Conservation (phyloP, 2,888 invertebrate genomes). For the Epicampocera succincta region DNA sequence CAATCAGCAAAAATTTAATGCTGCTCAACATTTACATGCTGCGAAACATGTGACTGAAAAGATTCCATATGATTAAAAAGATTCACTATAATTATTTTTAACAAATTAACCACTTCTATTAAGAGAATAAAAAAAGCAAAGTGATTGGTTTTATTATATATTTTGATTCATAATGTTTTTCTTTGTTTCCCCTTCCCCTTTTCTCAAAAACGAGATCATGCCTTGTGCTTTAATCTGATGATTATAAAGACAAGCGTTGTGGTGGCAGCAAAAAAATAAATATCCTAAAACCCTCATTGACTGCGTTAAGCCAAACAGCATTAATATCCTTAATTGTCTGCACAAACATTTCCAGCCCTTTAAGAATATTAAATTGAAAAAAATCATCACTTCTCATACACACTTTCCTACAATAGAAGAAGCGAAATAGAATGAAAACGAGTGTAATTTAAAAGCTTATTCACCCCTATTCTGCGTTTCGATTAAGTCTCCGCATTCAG, state of each 20-base stretch:
- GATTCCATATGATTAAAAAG: too few species aligned
- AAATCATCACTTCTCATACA: background rate
- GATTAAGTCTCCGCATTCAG: too few species aligned
- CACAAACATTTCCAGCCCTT: slow-evolving; percentile 39
- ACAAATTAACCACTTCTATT: too few species aligned
- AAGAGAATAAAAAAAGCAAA: slow-evolving; percentile 9
- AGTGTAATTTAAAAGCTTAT: slow-evolving; percentile 62
- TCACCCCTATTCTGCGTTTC: too few species aligned
- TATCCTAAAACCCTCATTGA: slow-evolving; percentile 15
- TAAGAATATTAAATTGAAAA: slow-evolving; percentile 58
- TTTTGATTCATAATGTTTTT: background rate
- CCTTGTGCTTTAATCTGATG: slow-evolving; percentile 33
- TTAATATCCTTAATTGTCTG: slow-evolving; percentile 65
- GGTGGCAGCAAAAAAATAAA: background rate
- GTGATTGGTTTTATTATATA: slow-evolving; percentile 10
- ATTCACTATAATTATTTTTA: too few species aligned
- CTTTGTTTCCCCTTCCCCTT: background rate
- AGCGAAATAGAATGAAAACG: slow-evolving; percentile 15
- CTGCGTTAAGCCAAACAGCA: slow-evolving; percentile 41
- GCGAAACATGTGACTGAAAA: too few species aligned
- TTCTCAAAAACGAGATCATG: slow-evolving; percentile 33
- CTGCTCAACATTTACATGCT: background rate
- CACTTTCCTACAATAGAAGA: slow-evolving; percentile 14
- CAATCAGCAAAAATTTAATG: too few species aligned
- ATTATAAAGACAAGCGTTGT: slow-evolving; percentile 22